These are phyloP conservation scores for Acanthopagrus latus DNA, from an alignment of 2,797 vertebrate genomes.

Conservation along the genomic window DNA sequence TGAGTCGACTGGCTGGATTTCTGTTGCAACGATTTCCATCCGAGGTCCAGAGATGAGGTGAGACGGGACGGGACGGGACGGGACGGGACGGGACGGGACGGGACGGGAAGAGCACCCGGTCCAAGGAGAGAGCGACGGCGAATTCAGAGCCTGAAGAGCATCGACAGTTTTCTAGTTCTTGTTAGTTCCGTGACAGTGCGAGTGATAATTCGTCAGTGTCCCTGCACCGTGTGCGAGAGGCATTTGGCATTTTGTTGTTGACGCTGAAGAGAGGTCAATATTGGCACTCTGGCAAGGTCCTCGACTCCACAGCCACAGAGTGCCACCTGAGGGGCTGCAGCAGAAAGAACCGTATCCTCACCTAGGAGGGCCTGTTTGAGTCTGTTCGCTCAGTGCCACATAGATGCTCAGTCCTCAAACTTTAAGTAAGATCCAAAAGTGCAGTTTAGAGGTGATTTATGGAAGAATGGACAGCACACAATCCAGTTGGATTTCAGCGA, in stretches of 20 bases:
- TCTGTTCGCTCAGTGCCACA: constrained; percentile 51
- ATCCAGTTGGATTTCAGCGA: constrained; percentile 51
- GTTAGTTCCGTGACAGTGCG: constrained; percentile 47
- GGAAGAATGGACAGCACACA: constrained; percentile 63
- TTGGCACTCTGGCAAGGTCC: constrained; percentile 72
- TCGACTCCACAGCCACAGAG: constrained; percentile 59
- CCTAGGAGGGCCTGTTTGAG: constrained; percentile 34
- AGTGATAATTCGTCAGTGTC: constrained; percentile 55
- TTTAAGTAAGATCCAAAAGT: constrained; percentile 67
- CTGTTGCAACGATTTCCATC: constrained; percentile 61
- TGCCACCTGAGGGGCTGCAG: constrained; percentile 55
- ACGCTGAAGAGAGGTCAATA: constrained; percentile 62
- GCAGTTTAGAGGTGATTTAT: constrained; percentile 70
- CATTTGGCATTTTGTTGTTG: constrained; percentile 72
- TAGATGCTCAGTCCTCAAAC: constrained; percentile 58
- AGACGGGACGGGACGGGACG: constrained; percentile 37
- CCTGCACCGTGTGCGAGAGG: constrained; percentile 62
- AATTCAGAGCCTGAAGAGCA: constrained; percentile 46
- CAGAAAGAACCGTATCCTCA: constrained; percentile 20
- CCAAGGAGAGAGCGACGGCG: constrained; percentile 42
- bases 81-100: constrained; percentile 59
- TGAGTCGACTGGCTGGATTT: constrained; percentile 62
- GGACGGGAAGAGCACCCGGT: constrained; percentile 62
- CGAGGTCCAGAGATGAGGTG: constrained; percentile 59
- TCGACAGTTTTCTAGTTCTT: constrained; percentile 42